Percentiles rank a stretch among this genome's conserved stretches.
Conservation (phyloP, 2,113 vertebrate genomes). For the Sakesphorus luctuosus region DNA sequence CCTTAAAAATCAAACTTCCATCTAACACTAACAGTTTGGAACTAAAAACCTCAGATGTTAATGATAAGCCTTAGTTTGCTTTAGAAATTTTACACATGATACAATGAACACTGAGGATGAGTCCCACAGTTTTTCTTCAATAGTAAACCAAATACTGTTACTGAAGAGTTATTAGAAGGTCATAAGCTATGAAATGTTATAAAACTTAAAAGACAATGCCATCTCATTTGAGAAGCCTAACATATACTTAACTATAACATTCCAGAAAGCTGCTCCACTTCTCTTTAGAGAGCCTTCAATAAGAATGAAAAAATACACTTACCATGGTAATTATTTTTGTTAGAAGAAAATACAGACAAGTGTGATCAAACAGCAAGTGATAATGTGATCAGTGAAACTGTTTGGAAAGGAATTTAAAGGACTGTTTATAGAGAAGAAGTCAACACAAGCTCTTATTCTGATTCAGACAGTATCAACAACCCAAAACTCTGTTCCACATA, state of each 20-base stretch:
- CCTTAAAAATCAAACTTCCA: not conserved
- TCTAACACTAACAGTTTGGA: not conserved
- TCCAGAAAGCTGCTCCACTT: not conserved
- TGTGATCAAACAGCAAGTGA: not conserved
- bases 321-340: not conserved
- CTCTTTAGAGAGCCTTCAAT: not conserved
- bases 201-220: not conserved
- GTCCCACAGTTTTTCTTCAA: not conserved
- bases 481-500: not conserved
- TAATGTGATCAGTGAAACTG: not conserved
- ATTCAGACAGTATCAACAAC: not conserved
- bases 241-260: fast-evolving
- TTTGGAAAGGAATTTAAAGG: not conserved
- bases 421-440: not conserved
- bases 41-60: not conserved
- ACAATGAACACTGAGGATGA: not conserved
- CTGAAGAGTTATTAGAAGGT: not conserved
- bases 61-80: not conserved
- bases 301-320: not conserved
- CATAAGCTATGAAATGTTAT: not conserved
- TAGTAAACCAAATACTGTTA: not conserved
- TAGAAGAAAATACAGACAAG: not conserved
- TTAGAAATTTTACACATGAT: not conserved
- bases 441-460: not conserved
- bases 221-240: not conserved